These are phyloP conservation scores for Lasioglossum albipes DNA, from an alignment of 1,140 invertebrate genomes.

Conservation along the genomic window DNA sequence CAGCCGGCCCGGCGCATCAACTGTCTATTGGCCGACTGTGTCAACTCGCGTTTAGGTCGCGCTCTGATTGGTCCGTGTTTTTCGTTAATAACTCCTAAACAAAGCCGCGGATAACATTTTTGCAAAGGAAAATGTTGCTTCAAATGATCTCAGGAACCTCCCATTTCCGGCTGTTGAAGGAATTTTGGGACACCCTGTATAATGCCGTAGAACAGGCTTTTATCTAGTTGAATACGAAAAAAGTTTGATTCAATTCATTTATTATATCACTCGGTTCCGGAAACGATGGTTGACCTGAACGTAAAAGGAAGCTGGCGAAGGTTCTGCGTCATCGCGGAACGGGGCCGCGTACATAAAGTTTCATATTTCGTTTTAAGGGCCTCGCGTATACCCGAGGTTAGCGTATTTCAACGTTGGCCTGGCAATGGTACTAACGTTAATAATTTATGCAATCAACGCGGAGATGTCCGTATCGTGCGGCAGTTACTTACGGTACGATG, in stretches of 20 bases:
- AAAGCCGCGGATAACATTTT: too few relatives aligned
- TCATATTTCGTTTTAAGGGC: neutral
- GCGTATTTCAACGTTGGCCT: neutral
- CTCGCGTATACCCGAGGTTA: neutral
- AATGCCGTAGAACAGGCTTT: too few relatives aligned
- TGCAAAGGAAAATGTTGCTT: too few relatives aligned
- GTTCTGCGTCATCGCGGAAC: neutral
- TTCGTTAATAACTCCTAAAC: too few relatives aligned
- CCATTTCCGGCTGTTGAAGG: too few relatives aligned
- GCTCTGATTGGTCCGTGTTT: too few relatives aligned
- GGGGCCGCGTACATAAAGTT: neutral
- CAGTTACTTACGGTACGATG: conserved; percentile 50
- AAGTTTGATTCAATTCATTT: neutral
- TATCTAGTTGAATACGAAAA: too few relatives aligned
- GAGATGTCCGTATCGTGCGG: conserved; percentile 38
- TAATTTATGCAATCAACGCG: conserved; percentile 61
- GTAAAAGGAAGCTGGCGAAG: neutral
- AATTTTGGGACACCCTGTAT: too few relatives aligned
- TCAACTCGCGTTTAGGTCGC: too few relatives aligned
- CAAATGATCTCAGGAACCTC: too few relatives aligned
- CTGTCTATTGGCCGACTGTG: too few relatives aligned
- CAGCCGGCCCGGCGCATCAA: too few relatives aligned
- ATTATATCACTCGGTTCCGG: neutral
- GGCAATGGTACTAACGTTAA: conserved; percentile 41
- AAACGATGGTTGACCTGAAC: neutral